Evolutionary conservation across 2,888 invertebrate species (phyloP).

Genomic region (Noctua janthina): DNA sequence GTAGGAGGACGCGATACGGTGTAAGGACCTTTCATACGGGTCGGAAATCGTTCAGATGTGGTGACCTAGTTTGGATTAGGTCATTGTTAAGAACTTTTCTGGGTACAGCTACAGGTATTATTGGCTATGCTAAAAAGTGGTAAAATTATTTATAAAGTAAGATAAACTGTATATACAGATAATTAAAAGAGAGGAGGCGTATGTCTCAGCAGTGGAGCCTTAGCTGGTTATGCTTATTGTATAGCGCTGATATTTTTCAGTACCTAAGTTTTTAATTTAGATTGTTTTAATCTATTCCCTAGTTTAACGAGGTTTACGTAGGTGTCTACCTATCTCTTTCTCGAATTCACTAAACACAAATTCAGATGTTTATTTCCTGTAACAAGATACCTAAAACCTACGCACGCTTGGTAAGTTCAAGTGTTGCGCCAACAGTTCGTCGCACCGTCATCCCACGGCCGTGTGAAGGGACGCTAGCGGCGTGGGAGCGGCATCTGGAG

Average conservation of each 20-base stretch:
- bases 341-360: slow-evolving; percentile 7
- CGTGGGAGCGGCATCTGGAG: slow-evolving; percentile 87
- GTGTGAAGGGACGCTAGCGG: slow-evolving; percentile 79
- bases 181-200: neutral
- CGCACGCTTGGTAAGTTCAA: slow-evolving; percentile 29
- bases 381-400: slow-evolving; percentile 39
- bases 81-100: neutral
- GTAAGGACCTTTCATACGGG: slow-evolving; percentile 57
- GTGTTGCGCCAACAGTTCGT: slow-evolving; percentile 57
- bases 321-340: neutral
- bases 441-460: slow-evolving; percentile 67
- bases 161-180: neutral
- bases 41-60: neutral
- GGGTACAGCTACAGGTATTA: no score
- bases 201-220: neutral
- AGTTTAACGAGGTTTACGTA: neutral
- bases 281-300: no score
- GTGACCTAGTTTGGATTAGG: slow-evolving; percentile 4
- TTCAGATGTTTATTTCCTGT: slow-evolving; percentile 43
- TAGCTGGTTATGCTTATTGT: neutral
- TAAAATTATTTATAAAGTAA: no score
- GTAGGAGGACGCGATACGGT: slow-evolving; percentile 64
- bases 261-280: neutral
- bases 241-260: neutral
- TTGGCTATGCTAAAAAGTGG: neutral